These are phyloP conservation scores for Disparrhopalites patrizii DNA, from an alignment of 2,888 invertebrate genomes.

Conservation along the genomic window DNA sequence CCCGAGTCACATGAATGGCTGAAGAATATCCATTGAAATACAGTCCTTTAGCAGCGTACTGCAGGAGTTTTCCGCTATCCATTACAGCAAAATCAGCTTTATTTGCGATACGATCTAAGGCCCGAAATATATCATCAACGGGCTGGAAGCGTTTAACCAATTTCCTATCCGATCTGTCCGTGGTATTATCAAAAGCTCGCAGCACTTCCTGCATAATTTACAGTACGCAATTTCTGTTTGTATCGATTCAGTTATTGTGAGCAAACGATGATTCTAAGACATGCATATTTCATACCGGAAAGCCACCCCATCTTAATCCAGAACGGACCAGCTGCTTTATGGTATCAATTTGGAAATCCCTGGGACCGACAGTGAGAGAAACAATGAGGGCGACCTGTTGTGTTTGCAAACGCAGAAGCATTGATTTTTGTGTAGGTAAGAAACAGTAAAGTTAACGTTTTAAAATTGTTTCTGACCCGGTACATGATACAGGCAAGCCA, in stretches of 20 bases:
- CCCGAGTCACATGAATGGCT: constrained; percentile 40
- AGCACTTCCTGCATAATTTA: constrained; percentile 33
- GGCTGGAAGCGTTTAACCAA: constrained; percentile 39
- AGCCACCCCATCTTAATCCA: constrained; percentile 47
- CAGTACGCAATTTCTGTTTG: not conserved
- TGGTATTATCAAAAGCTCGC: constrained; percentile 41
- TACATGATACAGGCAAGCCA: constrained; percentile 46
- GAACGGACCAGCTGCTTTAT: constrained; percentile 36
- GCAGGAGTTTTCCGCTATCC: constrained; percentile 44
- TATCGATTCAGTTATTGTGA: not conserved
- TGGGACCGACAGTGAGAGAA: constrained; percentile 44
- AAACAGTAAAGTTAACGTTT: not conserved
- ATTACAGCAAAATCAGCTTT: constrained; percentile 47
- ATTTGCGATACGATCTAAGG: constrained; percentile 42
- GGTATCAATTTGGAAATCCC: constrained; percentile 39
- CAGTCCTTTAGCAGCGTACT: constrained; percentile 37
- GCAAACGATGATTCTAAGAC: not conserved
- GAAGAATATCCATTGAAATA: constrained; percentile 45
- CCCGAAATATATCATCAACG: constrained; percentile 32
- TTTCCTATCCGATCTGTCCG: constrained; percentile 32
- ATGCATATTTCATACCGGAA: constrained; percentile 18
- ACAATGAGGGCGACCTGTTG: constrained; percentile 45
- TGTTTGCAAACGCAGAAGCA: too few relatives aligned
- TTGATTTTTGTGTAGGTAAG: not conserved
- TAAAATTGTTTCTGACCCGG: constrained; percentile 26